These are phyloP conservation scores for Aepyceros melampus DNA, from an alignment of 2,113 vertebrate genomes.

Conservation along the genomic window DNA sequence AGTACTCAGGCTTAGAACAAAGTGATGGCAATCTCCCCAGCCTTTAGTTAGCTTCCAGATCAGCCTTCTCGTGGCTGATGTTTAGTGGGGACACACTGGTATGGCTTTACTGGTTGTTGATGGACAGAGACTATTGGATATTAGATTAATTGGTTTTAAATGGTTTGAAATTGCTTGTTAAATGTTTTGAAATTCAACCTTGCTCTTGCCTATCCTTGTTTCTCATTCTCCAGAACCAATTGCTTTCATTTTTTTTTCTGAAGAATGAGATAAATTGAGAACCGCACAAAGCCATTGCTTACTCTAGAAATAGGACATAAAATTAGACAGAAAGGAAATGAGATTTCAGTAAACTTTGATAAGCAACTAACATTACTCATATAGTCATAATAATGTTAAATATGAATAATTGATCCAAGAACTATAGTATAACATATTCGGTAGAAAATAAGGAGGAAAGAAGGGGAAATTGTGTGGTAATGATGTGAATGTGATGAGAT, in stretches of 20 bases:
- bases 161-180: background rate
- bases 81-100: background rate
- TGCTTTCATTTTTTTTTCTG: background rate
- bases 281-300: background rate
- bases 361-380: background rate
- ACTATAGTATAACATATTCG: background rate
- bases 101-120: background rate
- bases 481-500: background rate
- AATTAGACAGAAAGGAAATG: background rate
- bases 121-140: background rate
- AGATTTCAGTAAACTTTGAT: background rate
- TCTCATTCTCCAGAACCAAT: background rate
- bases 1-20: background rate
- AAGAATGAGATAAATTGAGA: background rate
- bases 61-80: background rate
- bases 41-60: background rate
- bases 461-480: background rate
- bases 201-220: background rate
- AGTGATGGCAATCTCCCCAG: background rate
- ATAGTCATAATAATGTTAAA: background rate
- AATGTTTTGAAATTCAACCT: background rate
- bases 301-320: background rate
- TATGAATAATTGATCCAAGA: background rate
- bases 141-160: background rate
- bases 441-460: background rate